phyloP scores from a whole-genome alignment of 1,140 invertebrate species.

The Caligus rogercresseyi region DNA sequence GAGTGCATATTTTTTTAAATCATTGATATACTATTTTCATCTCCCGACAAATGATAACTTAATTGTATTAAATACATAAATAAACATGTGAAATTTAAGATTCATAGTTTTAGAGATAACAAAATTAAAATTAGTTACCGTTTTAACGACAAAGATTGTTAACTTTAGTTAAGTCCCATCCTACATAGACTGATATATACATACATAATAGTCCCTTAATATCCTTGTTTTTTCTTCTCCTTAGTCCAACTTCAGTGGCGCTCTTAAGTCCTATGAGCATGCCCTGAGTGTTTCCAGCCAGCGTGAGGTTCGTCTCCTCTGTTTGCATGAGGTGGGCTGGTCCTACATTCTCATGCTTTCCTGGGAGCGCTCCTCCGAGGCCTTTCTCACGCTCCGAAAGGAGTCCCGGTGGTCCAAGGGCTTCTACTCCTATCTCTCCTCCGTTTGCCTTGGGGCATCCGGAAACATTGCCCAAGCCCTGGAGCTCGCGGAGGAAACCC shows the following conservation, averaged over 20 bases:
- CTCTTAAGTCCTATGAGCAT: conserved; percentile 39
- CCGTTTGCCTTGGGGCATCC: conserved; percentile 37
- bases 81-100: too few relatives aligned
- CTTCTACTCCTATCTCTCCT: conserved; percentile 49
- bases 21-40: too few relatives aligned
- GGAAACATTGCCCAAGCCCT: conserved; percentile 31
- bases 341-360: conserved; percentile 45
- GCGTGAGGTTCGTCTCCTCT: conserved; percentile 45
- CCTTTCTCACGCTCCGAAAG: conserved; percentile 39
- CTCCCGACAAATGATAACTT: too few relatives aligned
- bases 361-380: conserved; percentile 37
- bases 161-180: too few relatives aligned
- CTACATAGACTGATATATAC: too few relatives aligned
- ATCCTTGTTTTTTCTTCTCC: too few relatives aligned
- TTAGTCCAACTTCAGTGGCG: conserved; percentile 41
- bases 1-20: too few relatives aligned
- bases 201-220: too few relatives aligned
- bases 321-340: conserved; percentile 52
- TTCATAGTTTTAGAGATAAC: too few relatives aligned
- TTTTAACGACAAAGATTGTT: too few relatives aligned
- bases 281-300: conserved; percentile 42
- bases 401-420: conserved; percentile 47
- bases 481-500: conserved; percentile 31
- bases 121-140: too few relatives aligned
- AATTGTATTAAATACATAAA: too few relatives aligned